Evolutionary conservation across 2,113 vertebrate genomes (phyloP).

Genomic region (Delphinapterus leucas): DNA sequence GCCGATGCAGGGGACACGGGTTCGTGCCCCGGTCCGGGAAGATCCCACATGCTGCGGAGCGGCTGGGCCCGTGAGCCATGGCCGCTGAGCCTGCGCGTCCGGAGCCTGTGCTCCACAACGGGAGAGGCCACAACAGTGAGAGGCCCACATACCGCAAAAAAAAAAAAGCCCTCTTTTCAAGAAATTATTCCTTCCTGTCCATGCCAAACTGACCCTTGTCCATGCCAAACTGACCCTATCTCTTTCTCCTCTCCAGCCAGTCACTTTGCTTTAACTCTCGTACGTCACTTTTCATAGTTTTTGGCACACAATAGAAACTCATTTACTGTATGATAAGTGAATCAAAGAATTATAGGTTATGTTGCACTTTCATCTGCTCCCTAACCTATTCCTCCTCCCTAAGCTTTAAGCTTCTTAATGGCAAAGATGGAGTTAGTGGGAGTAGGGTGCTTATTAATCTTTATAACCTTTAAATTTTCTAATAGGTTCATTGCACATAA

Average conservation of each 20-base stretch:
- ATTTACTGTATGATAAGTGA: neutral
- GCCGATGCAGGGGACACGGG: too few species aligned
- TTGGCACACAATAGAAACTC: neutral
- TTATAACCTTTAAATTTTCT: constrained; percentile 47
- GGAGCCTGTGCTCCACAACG: too few species aligned
- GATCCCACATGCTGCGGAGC: too few species aligned
- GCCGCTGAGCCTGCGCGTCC: too few species aligned
- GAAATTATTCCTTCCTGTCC: too few species aligned
- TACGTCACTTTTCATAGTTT: neutral
- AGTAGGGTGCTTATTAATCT: constrained; percentile 41
- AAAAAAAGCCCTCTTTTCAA: too few species aligned
- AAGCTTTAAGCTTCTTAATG: neutral
- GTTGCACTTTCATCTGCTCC: neutral
- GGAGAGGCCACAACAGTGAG: too few species aligned
- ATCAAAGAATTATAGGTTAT: neutral
- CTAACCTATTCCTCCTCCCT: neutral
- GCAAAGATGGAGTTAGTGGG: neutral
- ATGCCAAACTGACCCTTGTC: too few species aligned
- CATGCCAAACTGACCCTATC: neutral
- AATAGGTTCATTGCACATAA: constrained; percentile 40
- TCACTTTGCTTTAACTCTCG: neutral
- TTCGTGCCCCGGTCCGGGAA: too few species aligned
- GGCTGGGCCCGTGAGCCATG: too few species aligned
- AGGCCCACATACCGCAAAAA: too few species aligned
- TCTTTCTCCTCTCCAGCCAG: neutral